Conservation (phyloP, 2,888 invertebrate species). For the Trimorus sp. region DNA sequence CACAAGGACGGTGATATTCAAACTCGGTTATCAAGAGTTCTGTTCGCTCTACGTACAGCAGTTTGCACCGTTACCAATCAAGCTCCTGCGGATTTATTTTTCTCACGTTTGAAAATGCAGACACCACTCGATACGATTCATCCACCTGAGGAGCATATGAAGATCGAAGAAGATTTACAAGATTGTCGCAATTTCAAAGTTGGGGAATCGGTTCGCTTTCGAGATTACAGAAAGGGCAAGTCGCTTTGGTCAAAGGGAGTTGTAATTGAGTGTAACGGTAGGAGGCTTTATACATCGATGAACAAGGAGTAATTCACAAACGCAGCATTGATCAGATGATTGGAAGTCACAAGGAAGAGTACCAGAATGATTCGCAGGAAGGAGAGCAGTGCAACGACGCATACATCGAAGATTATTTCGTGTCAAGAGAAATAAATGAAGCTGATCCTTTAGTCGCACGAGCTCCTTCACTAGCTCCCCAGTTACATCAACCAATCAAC, state of each 20-base stretch:
- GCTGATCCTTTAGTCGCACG: too few relatives aligned
- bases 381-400: not conserved
- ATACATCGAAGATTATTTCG: too few relatives aligned
- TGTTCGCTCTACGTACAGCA: constrained; percentile 22
- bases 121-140: not conserved
- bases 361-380: too few relatives aligned
- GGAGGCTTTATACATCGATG: constrained; percentile 5
- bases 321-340: constrained; percentile 20
- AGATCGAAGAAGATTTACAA: too few relatives aligned
- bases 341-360: too few relatives aligned
- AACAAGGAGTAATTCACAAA: not conserved
- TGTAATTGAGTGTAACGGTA: not conserved
- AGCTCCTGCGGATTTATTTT: constrained; percentile 19
- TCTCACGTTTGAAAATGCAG: not conserved
- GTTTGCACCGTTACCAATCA: not conserved
- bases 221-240: constrained; percentile 4
- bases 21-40: constrained; percentile 11
- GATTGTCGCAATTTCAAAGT: not conserved
- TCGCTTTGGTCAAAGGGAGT: constrained; percentile 8
- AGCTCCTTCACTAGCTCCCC: too few relatives aligned
- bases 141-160: not conserved
- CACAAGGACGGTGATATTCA: not conserved
- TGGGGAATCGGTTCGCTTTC: constrained; percentile 5
- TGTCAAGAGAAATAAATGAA: too few relatives aligned
- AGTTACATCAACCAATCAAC: too few relatives aligned